phyloP scores from a whole-genome alignment of 2,113 vertebrate genomes.

The Percina caprodes region DNA sequence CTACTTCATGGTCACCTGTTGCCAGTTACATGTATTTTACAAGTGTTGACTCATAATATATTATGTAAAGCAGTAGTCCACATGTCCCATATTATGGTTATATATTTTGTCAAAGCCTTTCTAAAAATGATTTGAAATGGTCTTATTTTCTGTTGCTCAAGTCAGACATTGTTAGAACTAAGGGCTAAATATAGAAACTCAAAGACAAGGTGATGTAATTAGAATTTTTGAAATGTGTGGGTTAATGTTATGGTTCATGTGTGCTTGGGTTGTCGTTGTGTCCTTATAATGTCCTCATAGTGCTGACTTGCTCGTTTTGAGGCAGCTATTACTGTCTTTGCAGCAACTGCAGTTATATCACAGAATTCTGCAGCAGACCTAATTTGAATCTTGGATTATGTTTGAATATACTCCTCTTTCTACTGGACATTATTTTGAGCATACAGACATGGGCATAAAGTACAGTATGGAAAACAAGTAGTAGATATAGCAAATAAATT shows the following conservation, averaged over 20 bases:
- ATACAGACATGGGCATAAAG: neutral
- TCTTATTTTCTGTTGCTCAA: neutral
- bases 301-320: conserved; percentile 35
- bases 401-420: neutral
- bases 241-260: neutral
- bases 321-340: conserved; percentile 11
- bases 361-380: conserved; percentile 1
- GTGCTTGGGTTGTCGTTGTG: neutral
- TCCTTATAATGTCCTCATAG: neutral
- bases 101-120: neutral
- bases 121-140: neutral
- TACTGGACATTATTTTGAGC: neutral
- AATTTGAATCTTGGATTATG: neutral
- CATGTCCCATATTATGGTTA: neutral
- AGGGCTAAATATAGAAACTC: conserved; percentile 27
- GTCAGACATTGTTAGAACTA: neutral
- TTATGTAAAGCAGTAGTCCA: neutral
- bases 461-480: neutral
- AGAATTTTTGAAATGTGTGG: neutral
- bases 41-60: neutral
- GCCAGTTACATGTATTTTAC: neutral
- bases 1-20: neutral
- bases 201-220: neutral
- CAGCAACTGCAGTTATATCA: conserved; percentile 28
- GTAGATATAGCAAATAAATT: neutral